A percentile compares a stretch with the other conserved stretches of the same genome.
phyloP scores from a whole-genome alignment of 2,113 vertebrate species.

The Leptobrachium leishanense region DNA sequence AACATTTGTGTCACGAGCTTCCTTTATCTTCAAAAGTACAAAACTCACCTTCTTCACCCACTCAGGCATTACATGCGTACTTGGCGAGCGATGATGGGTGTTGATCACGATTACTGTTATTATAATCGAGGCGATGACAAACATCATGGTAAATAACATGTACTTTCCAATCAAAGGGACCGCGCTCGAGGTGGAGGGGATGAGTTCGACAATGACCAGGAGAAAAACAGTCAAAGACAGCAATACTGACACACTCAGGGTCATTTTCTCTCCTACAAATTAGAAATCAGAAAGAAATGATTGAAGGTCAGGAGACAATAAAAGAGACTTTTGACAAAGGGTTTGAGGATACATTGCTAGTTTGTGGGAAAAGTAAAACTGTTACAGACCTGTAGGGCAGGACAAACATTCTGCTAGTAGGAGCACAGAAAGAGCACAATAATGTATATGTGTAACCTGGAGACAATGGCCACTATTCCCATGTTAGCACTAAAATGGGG shows the following conservation, averaged over 20 bases:
- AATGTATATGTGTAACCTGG: no score
- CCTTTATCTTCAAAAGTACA: no score
- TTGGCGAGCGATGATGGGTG: conserved; percentile 93
- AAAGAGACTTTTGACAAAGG: no score
- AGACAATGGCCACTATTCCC: no score
- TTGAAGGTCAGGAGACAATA: no score
- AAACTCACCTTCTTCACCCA: conserved; percentile 92
- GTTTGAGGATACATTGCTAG: no score
- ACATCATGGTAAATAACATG: conserved; percentile 98
- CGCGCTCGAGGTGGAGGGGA: conserved; percentile 92
- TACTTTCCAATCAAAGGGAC: conserved; percentile 96
- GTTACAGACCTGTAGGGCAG: no score
- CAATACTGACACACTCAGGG: conserved; percentile 92
- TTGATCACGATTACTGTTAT: conserved; percentile 97
- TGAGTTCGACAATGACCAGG: conserved; percentile 94
- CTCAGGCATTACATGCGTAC: conserved; percentile 89
- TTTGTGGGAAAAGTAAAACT: no score
- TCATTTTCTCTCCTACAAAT: conserved; percentile 92
- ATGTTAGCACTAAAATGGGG: no score
- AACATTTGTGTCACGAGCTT: no score
- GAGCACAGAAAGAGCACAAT: no score
- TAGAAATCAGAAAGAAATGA: conserved; percentile 1
- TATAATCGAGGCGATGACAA: conserved; percentile 92
- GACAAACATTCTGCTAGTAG: no score
- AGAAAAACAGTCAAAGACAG: conserved; percentile 94